Percentiles rank a stretch among this genome's conserved stretches.
phyloP scores from a whole-genome alignment of 2,888 invertebrate species.

The Campopleginae sp. region DNA sequence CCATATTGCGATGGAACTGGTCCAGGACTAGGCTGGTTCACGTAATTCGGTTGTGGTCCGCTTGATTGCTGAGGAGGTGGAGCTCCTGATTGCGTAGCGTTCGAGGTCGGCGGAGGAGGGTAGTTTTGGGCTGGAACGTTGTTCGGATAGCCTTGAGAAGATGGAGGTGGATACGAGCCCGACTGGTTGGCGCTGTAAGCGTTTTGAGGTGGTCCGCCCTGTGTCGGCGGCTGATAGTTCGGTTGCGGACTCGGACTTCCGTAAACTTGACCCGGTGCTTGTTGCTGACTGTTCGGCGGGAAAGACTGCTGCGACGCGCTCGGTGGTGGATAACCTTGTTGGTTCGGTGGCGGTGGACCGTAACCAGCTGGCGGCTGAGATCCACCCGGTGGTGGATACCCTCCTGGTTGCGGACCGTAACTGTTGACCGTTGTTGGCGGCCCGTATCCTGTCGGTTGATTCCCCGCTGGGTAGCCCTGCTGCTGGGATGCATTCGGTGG shows the following conservation, averaged over 20 bases:
- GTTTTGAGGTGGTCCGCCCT: slow-evolving; percentile 79
- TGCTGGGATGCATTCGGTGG: slow-evolving; percentile 87
- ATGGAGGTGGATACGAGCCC: slow-evolving; percentile 85
- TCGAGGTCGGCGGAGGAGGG: slow-evolving; percentile 85
- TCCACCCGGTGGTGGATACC: slow-evolving; percentile 87
- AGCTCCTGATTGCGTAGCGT: slow-evolving; percentile 77
- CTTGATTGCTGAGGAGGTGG: slow-evolving; percentile 85
- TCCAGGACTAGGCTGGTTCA: slow-evolving; percentile 86
- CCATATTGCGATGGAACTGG: slow-evolving; percentile 83
- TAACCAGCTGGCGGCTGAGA: slow-evolving; percentile 86
- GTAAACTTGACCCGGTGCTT: slow-evolving; percentile 77
- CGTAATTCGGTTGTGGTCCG: slow-evolving; percentile 84
- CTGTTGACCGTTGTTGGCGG: slow-evolving; percentile 81
- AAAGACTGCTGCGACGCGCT: slow-evolving; percentile 84
- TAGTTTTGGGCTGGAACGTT: slow-evolving; percentile 81
- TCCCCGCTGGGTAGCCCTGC: slow-evolving; percentile 87
- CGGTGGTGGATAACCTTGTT: slow-evolving; percentile 88
- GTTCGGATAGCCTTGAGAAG: slow-evolving; percentile 85
- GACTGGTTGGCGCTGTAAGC: slow-evolving; percentile 81
- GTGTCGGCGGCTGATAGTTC: slow-evolving; percentile 79
- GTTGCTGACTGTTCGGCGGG: slow-evolving; percentile 82
- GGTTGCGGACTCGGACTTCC: slow-evolving; percentile 84
- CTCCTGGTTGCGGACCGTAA: slow-evolving; percentile 83
- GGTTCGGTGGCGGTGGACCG: slow-evolving; percentile 88
- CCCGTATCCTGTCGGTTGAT: slow-evolving; percentile 85